phyloP scores from a whole-genome alignment of 2,113 vertebrate species.

The Kryptolebias marmoratus region DNA sequence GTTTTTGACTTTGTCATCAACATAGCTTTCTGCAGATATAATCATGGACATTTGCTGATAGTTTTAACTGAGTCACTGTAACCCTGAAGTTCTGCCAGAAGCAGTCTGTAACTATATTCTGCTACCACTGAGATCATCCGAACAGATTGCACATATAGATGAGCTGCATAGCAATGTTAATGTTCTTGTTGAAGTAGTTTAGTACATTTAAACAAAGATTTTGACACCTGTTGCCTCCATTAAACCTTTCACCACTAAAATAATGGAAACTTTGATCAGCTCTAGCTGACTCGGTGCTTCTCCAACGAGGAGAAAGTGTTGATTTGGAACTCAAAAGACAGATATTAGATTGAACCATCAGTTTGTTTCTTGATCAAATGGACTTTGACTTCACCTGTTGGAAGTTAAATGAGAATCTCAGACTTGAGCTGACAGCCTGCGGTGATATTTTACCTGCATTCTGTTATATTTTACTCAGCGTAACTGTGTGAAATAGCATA shows the following conservation, averaged over 20 bases:
- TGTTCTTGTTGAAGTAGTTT: neutral
- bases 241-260: neutral
- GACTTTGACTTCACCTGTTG: slow-evolving; percentile 14
- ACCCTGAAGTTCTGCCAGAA: too few species aligned
- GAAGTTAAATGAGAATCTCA: slow-evolving; percentile 6
- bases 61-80: too few species aligned
- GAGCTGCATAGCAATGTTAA: neutral
- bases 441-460: slow-evolving; percentile 27
- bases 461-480: slow-evolving; percentile 38
- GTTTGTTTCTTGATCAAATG: slow-evolving; percentile 13
- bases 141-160: neutral
- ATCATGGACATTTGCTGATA: too few species aligned
- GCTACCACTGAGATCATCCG: neutral
- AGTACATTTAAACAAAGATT: neutral
- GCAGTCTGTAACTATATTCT: neutral
- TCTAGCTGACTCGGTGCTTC: neutral
- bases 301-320: neutral
- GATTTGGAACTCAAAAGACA: neutral
- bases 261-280: neutral
- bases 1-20: too few species aligned
- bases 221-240: neutral
- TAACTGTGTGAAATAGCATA: slow-evolving; percentile 33
- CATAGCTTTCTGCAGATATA: too few species aligned
- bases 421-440: slow-evolving; percentile 23
- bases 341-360: neutral